Base-by-base conservation (phyloP, 2,113 vertebrate species). In the Epinephelus cyanopodus region DNA sequence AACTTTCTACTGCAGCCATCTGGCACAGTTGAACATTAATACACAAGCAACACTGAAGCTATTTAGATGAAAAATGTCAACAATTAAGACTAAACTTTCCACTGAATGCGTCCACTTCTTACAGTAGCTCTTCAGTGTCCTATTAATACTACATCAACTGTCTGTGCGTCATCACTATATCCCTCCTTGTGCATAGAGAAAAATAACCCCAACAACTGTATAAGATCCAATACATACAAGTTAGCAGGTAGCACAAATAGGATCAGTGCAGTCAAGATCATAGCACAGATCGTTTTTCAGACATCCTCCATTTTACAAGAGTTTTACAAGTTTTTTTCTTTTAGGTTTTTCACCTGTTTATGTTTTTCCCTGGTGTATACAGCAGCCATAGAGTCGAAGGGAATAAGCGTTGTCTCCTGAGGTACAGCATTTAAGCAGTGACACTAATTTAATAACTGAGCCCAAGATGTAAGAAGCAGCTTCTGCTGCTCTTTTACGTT, bases 1-100 rank as follows among this genome's bases (percentile, higher is more conserved):
- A 74, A 63, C 58, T 82, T 84, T 72, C 25, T 74, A n/a, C 21
- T 60, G 76, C 82, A 78, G 68, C 69, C 42, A 75, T 74, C 42
- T 14, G 70, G 62, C 48, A 64, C 75, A 42, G 60, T 45, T 23
- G 61, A 33, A 57, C 66, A n/a, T 70, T 29, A 77, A 37, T 15
- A 62, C 37, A 48, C 52, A n/a, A 60, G 50, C n/a, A 68, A 82
- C 66, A 73, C 61, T 74, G 70, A 18, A 60, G 58, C 60, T 25
- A 45, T 83, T 73, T 25, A 21, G 19, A 76, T 62, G 76, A 81
- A 74, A 86, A 79, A 33, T 21, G 53, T 60, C 19, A 69, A 74
- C 72, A 80, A 66, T 65, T 60, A 64, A 33, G 1, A 78, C 33
- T 52, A 13, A 82, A 80, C 62, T 76, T 81, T 82, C 74, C 73